A percentile compares a stretch with the other conserved stretches of the same genome.
These are phyloP conservation scores for Ichneumoninae sp. DNA, from an alignment of 2,888 invertebrate species.

Conservation along the genomic window DNA sequence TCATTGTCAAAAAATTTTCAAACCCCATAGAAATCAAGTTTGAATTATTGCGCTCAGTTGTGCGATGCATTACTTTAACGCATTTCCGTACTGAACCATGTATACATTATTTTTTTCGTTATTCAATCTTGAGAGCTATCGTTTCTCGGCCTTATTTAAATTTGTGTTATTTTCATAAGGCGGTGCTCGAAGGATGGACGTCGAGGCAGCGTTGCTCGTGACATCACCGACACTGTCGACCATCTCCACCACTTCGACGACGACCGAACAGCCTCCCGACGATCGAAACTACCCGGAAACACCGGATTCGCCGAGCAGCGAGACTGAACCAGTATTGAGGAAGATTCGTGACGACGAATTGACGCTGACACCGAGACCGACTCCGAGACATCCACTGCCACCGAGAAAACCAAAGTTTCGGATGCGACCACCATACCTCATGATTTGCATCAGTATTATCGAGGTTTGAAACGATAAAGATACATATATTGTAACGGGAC, in stretches of 20 bases:
- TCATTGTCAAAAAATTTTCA: slow-evolving; percentile 55
- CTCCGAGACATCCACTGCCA: slow-evolving; percentile 74
- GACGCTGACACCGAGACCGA: slow-evolving; percentile 77
- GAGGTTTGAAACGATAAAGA: slow-evolving; percentile 72
- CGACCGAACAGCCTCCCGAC: slow-evolving; percentile 42
- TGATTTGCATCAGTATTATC: slow-evolving; percentile 82
- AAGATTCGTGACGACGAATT: slow-evolving; percentile 74
- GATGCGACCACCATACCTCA: slow-evolving; percentile 82
- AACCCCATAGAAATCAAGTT: slow-evolving; percentile 57
- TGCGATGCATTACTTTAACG: slow-evolving; percentile 4
- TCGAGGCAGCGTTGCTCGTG: slow-evolving; percentile 81
- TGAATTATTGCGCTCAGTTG: slow-evolving; percentile 48
- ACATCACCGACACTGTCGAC: slow-evolving; percentile 82
- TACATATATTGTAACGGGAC: no score
- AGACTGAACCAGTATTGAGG: slow-evolving; percentile 71
- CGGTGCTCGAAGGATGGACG: slow-evolving; percentile 77
- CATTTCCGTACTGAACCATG: background rate
- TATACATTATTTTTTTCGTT: slow-evolving; percentile 1
- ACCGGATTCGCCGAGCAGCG: slow-evolving; percentile 73
- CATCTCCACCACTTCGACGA: slow-evolving; percentile 70
- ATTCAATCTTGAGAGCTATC: background rate
- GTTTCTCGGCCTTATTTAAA: background rate
- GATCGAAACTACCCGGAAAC: slow-evolving; percentile 75
- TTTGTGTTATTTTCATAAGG: slow-evolving; percentile 39
- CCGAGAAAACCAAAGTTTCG: slow-evolving; percentile 80